A percentile compares a stretch with the other conserved stretches of the same genome.
These are phyloP conservation scores for Sitophilus oryzae DNA, from an alignment of 1,140 invertebrate genomes.

Conservation along the genomic window DNA sequence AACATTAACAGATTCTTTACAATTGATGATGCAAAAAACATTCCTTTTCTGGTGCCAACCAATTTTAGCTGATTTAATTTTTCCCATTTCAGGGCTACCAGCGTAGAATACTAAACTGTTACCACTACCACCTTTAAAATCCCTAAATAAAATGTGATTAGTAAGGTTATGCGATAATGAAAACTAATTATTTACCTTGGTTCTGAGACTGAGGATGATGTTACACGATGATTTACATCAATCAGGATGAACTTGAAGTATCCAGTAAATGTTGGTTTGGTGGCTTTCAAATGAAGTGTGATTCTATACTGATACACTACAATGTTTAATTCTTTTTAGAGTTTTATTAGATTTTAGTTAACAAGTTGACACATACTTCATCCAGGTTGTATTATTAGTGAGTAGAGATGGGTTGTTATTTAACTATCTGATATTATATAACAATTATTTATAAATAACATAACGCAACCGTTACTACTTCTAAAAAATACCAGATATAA, in stretches of 20 bases:
- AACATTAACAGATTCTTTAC: slow-evolving; percentile 17
- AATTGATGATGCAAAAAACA: slow-evolving; percentile 23
- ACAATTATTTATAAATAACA: no score
- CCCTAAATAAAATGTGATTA: slow-evolving; percentile 12
- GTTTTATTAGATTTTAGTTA: no score
- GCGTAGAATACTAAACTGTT: slow-evolving; percentile 37
- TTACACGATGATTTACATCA: slow-evolving; percentile 30
- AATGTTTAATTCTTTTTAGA: no score
- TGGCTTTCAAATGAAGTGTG: slow-evolving; percentile 12
- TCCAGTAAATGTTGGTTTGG: slow-evolving; percentile 21
- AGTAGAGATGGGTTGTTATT: no score
- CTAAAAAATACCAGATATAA: no score
- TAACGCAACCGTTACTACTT: no score
- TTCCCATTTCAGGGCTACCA: slow-evolving; percentile 24
- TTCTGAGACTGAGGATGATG: slow-evolving; percentile 18
- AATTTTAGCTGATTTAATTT: slow-evolving; percentile 33
- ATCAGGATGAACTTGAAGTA: slow-evolving; percentile 36
- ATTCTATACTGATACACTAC: slow-evolving; percentile 31
- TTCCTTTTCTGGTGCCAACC: slow-evolving; percentile 32
- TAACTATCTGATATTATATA: no score
- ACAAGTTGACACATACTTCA: no score
- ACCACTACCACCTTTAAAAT: slow-evolving; percentile 19
- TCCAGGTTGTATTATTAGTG: no score
- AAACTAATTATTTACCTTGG: slow-evolving; percentile 11
- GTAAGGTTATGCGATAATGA: neutral